phyloP scores from a whole-genome alignment of 37 sponge, comb jelly and placozoan genomes.

The Halichondria panicea region DNA sequence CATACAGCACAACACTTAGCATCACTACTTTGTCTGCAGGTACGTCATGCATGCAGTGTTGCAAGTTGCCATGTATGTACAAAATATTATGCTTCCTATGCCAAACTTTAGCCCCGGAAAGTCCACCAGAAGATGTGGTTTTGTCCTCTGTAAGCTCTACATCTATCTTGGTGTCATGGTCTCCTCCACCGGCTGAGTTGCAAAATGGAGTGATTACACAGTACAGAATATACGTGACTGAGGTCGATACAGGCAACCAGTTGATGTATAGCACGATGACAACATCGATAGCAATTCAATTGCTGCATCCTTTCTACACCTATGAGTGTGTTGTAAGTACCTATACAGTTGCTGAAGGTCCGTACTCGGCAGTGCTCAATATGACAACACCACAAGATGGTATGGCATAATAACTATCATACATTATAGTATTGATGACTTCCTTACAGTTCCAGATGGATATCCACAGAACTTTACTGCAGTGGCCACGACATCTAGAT shows the following conservation, averaged over 20 bases:
- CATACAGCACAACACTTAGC: not conserved
- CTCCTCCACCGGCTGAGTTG: constrained; percentile 16
- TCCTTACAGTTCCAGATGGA: constrained; percentile 17
- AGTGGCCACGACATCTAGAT: not conserved
- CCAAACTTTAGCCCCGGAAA: constrained; percentile 19
- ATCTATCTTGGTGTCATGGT: constrained; percentile 28
- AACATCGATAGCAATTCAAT: constrained; percentile 2
- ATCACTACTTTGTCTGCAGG: constrained; percentile 23
- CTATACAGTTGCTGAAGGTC: constrained; percentile 9
- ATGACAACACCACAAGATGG: not conserved
- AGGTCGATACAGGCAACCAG: constrained; percentile 1
- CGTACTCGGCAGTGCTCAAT: not conserved
- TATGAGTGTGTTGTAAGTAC: constrained; percentile 13
- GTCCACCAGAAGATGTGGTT: constrained; percentile 24
- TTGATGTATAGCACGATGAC: not conserved
- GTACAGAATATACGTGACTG: constrained; percentile 28
- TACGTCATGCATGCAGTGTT: not conserved
- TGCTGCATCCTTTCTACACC: constrained; percentile 56
- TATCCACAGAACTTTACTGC: constrained; percentile 16
- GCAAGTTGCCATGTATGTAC: not conserved
- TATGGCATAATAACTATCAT: too few species aligned
- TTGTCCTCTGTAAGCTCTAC: not conserved
- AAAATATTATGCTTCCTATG: not conserved
- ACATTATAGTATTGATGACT: not conserved
- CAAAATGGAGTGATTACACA: constrained; percentile 50